Conservation (phyloP, 2,113 vertebrate species). For the Piaya cayana region DNA sequence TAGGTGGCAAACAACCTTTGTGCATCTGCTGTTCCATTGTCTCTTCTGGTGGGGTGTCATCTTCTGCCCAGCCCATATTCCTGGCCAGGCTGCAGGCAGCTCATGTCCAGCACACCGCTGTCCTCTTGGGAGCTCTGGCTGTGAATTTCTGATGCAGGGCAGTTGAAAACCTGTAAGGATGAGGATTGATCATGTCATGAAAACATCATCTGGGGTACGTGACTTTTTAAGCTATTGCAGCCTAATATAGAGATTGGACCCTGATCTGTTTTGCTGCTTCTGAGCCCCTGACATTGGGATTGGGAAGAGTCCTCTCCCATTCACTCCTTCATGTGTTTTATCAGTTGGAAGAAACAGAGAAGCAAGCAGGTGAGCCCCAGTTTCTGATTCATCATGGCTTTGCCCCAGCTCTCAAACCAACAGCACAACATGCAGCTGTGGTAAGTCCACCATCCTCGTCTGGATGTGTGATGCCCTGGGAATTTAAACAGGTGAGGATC, state of each 20-base stretch:
- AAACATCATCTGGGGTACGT: background rate
- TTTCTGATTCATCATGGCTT: background rate
- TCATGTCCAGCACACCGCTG: background rate
- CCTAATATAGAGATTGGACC: background rate
- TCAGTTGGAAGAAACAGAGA: background rate
- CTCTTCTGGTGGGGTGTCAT: background rate
- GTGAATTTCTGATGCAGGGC: background rate
- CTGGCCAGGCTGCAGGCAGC: background rate
- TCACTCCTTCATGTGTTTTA: background rate
- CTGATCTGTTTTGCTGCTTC: background rate
- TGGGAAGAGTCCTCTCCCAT: background rate
- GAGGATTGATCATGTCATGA: background rate
- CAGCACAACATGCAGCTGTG: background rate
- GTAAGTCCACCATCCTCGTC: background rate
- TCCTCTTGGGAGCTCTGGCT: background rate
- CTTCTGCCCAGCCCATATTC: fast-evolving
- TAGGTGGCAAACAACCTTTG: background rate
- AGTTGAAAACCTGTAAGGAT: background rate
- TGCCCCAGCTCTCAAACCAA: background rate
- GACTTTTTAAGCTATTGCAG: background rate
- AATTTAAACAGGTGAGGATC: background rate
- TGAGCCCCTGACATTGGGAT: background rate
- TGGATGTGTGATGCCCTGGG: background rate
- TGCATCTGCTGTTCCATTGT: background rate
- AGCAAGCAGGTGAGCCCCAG: background rate